phyloP scores from a whole-genome alignment of 2,113 vertebrate species.

The Vimba vimba region DNA sequence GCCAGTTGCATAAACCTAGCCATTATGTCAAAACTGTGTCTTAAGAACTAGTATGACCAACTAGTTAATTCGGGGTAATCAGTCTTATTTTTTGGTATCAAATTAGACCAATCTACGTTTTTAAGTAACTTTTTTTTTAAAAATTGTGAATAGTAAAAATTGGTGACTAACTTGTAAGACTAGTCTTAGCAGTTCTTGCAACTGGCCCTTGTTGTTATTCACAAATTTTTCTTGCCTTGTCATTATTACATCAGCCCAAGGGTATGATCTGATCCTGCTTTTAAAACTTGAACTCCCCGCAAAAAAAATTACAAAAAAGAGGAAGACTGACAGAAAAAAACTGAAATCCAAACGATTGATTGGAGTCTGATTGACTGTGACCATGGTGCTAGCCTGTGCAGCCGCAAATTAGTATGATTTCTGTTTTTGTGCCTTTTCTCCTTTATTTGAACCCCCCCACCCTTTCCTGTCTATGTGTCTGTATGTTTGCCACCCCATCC shows the following conservation, averaged over 20 bases:
- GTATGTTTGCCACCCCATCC: slow-evolving; percentile 59
- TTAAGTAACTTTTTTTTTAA: too few species aligned
- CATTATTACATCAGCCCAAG: slow-evolving; percentile 70
- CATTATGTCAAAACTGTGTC: too few species aligned
- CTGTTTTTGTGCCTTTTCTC: slow-evolving; percentile 64
- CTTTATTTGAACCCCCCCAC: slow-evolving; percentile 71
- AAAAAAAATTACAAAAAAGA: slow-evolving; percentile 53
- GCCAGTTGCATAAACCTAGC: too few species aligned
- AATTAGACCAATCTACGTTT: too few species aligned
- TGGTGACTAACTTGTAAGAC: too few species aligned
- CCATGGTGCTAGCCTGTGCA: slow-evolving; percentile 70
- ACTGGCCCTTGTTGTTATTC: neutral
- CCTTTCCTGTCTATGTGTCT: slow-evolving; percentile 61
- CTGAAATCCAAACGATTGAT: slow-evolving; percentile 77
- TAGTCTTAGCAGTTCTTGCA: too few species aligned
- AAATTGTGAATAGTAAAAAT: too few species aligned
- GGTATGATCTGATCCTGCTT: slow-evolving; percentile 67
- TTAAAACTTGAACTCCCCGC: slow-evolving; percentile 40
- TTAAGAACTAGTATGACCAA: too few species aligned
- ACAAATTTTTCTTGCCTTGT: neutral
- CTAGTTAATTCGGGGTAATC: too few species aligned
- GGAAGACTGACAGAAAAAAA: slow-evolving; percentile 61
- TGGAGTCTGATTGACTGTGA: slow-evolving; percentile 67
- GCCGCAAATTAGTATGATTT: slow-evolving; percentile 79
- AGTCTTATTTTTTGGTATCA: too few species aligned